Percentiles rank a stretch among this genome's conserved stretches.
These are phyloP conservation scores for Nymphalis polychloros DNA, from an alignment of 2,888 invertebrate species.

Conservation along the genomic window DNA sequence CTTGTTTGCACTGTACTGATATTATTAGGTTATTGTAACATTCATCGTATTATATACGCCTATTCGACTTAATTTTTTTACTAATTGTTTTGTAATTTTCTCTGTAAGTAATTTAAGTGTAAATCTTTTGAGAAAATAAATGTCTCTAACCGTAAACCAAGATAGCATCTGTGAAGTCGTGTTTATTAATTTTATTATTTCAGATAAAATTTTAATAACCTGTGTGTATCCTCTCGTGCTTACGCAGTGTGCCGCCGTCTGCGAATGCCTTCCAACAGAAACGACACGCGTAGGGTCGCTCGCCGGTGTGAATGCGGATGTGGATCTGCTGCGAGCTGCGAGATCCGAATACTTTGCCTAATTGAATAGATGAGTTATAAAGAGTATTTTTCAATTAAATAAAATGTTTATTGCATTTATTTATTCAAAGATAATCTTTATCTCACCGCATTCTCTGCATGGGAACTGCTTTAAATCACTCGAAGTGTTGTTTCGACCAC, in stretches of 20 bases:
- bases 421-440: not conserved
- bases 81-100: too few species aligned
- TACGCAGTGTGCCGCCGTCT: constrained; percentile 91
- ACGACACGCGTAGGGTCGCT: constrained; percentile 91
- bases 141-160: too few species aligned
- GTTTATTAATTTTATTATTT: too few species aligned
- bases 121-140: too few species aligned
- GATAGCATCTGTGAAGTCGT: too few species aligned
- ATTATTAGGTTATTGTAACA: too few species aligned
- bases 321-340: constrained; percentile 93
- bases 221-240: constrained; percentile 93
- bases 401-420: too few species aligned
- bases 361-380: not conserved
- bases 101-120: too few species aligned
- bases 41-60: too few species aligned
- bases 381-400: too few species aligned
- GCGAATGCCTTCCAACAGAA: constrained; percentile 95
- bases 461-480: constrained; percentile 84
- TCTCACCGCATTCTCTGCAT: constrained; percentile 88
- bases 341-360: constrained; percentile 90
- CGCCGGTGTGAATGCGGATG: constrained; percentile 91
- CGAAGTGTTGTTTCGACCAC: constrained; percentile 60
- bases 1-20: too few species aligned
- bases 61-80: too few species aligned
- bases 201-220: constrained; percentile 53